phyloP scores from a whole-genome alignment of 2,888 invertebrate species.

The Morinoia aosen region DNA sequence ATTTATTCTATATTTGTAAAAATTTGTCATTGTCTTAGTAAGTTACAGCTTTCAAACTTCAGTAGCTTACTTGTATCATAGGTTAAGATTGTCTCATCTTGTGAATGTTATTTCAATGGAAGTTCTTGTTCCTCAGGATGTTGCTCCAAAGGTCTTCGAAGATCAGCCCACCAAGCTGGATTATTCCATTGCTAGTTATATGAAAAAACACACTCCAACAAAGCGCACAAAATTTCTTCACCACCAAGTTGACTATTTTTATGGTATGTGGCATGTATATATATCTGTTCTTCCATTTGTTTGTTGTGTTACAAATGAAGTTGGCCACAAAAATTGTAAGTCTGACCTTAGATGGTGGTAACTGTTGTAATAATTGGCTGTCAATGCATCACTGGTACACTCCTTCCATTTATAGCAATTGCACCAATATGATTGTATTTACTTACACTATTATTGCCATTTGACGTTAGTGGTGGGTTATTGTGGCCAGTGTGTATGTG shows the following conservation, averaged over 20 bases:
- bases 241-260: conserved; percentile 86
- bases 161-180: conserved; percentile 82
- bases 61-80: neutral
- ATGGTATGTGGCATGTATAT: conserved; percentile 62
- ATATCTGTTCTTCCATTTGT: neutral
- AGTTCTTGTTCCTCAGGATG: conserved; percentile 58
- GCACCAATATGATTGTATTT: too few species aligned
- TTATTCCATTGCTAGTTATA: conserved; percentile 92
- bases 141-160: conserved; percentile 58
- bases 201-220: conserved; percentile 91
- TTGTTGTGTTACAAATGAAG: neutral
- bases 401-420: too few species aligned
- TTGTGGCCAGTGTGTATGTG: too few species aligned
- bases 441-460: too few species aligned
- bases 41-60: neutral
- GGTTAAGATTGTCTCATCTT: neutral
- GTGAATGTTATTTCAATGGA: neutral
- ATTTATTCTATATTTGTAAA: neutral
- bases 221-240: conserved; percentile 97
- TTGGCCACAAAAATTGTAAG: too few species aligned
- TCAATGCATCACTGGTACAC: too few species aligned
- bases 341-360: too few species aligned
- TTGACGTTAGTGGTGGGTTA: too few species aligned
- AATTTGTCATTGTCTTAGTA: neutral
- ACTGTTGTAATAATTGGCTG: too few species aligned